A percentile compares a stretch with the other conserved stretches of the same genome.
Conservation (phyloP, 2,888 invertebrate species). For the Sarcophaga carnaria region DNA sequence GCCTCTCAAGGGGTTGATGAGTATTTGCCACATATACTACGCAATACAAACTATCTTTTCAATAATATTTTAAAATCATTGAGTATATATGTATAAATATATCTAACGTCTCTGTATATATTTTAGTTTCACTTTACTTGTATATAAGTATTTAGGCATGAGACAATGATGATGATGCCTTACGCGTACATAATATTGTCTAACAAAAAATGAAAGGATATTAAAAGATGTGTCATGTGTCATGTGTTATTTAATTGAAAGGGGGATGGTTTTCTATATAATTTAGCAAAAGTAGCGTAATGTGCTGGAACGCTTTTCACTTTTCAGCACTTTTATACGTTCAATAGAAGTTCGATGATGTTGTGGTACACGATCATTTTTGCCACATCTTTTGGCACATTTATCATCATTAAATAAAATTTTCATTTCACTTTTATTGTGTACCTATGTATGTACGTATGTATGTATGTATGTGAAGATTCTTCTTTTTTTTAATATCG, state of each 20-base stretch:
- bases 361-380: background rate
- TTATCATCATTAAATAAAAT: constrained; percentile 63
- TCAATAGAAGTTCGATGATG: constrained; percentile 2
- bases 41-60: constrained; percentile 35
- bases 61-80: constrained; percentile 49
- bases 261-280: constrained; percentile 55
- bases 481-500: background rate
- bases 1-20: constrained; percentile 42
- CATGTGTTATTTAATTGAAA: constrained; percentile 2
- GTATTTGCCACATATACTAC: constrained; percentile 30
- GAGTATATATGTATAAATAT: too few relatives aligned
- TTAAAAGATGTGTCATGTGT: constrained; percentile 25
- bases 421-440: constrained; percentile 13
- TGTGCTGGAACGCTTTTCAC: constrained; percentile 46
- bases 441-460: background rate
- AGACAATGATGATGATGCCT: background rate
- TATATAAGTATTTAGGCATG: too few relatives aligned
- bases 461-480: too few relatives aligned
- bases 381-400: constrained; percentile 39
- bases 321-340: constrained; percentile 30
- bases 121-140: background rate
- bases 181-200: constrained; percentile 12
- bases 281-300: constrained; percentile 27
- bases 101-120: constrained; percentile 10
- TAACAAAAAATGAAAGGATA: constrained; percentile 53